Conservation (phyloP, 2,888 invertebrate species). For the Camptogramma bilineatum region DNA sequence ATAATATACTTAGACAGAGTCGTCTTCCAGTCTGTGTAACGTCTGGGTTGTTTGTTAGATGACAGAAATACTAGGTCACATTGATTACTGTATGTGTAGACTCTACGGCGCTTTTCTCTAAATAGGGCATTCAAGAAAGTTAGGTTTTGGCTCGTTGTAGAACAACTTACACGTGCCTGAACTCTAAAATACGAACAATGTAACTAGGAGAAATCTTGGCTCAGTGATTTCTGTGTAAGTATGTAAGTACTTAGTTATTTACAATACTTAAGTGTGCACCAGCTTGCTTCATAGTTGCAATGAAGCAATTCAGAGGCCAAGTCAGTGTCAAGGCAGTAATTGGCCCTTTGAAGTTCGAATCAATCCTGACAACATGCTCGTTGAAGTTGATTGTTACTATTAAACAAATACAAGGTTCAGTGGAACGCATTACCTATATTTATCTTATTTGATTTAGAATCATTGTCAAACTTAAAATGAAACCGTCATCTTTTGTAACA, state of each 20-base stretch:
- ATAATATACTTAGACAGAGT: constrained; percentile 20
- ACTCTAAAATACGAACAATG: neutral
- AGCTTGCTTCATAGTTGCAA: neutral
- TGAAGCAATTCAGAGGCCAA: constrained; percentile 11
- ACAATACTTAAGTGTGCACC: neutral
- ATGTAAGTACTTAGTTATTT: neutral
- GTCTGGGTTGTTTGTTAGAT: constrained; percentile 8
- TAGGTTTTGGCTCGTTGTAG: constrained; percentile 1
- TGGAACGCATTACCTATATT: neutral
- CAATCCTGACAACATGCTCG: constrained; percentile 19
- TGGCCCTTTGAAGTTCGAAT: constrained; percentile 20
- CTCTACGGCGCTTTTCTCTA: constrained; percentile 13
- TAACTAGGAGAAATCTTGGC: neutral
- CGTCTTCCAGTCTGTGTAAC: constrained; percentile 20
- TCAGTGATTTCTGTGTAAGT: neutral
- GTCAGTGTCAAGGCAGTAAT: constrained; percentile 3
- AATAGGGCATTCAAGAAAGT: constrained; percentile 7
- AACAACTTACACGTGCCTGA: neutral
- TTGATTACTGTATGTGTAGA: constrained; percentile 28
- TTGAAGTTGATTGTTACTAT: constrained; percentile 26
- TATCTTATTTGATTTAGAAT: neutral
- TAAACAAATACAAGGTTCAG: constrained; percentile 3
- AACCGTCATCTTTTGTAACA: no score
- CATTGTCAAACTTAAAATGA: no score
- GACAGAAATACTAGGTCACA: constrained; percentile 25